These are phyloP conservation scores for Calameuta filiformis DNA, from an alignment of 2,888 invertebrate genomes.

Conservation along the genomic window DNA sequence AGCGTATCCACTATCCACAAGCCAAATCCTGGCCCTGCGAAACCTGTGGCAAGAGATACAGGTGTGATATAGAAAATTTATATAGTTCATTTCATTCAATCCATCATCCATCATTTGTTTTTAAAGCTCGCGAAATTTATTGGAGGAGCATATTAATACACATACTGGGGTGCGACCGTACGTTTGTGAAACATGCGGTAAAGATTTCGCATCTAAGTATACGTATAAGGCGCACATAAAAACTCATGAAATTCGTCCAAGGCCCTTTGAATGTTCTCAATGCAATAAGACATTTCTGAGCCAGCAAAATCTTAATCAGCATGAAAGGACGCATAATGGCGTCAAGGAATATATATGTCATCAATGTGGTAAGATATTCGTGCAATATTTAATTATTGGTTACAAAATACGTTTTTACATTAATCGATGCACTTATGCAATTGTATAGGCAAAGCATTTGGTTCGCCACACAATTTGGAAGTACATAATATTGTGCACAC, in stretches of 20 bases:
- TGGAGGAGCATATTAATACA: conserved; percentile 79
- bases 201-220: conserved; percentile 83
- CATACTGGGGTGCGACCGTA: conserved; percentile 79
- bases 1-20: conserved; percentile 74
- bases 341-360: conserved; percentile 77
- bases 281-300: conserved; percentile 82
- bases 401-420: conserved; percentile 3
- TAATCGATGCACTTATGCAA: not conserved
- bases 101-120: conserved; percentile 8
- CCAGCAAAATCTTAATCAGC: conserved; percentile 80
- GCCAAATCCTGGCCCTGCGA: conserved; percentile 74
- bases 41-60: conserved; percentile 76
- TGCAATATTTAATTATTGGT: not conserved
- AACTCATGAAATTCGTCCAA: conserved; percentile 76
- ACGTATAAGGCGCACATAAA: conserved; percentile 81
- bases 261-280: conserved; percentile 76
- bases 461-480: conserved; percentile 79
- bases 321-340: conserved; percentile 79
- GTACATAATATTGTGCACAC: conserved; percentile 85
- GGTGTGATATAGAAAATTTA: conserved; percentile 52
- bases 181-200: conserved; percentile 74
- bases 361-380: conserved; percentile 73
- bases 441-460: conserved; percentile 77
- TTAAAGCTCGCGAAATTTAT: conserved; percentile 74
- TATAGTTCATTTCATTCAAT: too few relatives aligned